Evolutionary conservation across 2,888 invertebrate species (phyloP).

Genomic region (Perizoma flavofasciatum): DNA sequence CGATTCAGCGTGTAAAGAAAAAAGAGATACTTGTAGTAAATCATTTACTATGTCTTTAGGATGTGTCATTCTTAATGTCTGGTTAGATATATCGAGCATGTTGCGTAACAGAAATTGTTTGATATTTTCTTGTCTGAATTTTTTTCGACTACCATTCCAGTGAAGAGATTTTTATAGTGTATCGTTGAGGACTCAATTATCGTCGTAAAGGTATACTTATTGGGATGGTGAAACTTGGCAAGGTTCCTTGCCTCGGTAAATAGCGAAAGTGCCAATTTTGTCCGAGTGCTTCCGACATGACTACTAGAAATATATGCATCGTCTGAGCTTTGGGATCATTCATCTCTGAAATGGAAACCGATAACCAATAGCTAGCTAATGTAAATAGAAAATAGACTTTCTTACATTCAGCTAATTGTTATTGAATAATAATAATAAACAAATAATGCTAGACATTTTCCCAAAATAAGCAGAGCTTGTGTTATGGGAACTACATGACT

Average conservation of each 20-base stretch:
- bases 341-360: slow-evolving; percentile 24
- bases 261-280: slow-evolving; percentile 39
- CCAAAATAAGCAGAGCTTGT: too few species aligned
- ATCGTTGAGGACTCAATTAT: slow-evolving; percentile 35
- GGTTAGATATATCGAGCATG: slow-evolving; percentile 49
- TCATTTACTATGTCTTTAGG: slow-evolving; percentile 65
- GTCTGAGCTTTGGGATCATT: slow-evolving; percentile 29
- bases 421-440: too few species aligned
- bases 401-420: slow-evolving; percentile 18
- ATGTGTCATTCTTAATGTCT: slow-evolving; percentile 56
- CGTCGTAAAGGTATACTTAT: slow-evolving; percentile 33
- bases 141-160: slow-evolving; percentile 47
- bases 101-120: slow-evolving; percentile 53
- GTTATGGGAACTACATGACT: too few species aligned
- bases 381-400: slow-evolving; percentile 12
- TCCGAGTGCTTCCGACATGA: slow-evolving; percentile 34
- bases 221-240: slow-evolving; percentile 37
- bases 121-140: slow-evolving; percentile 44
- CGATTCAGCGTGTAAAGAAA: slow-evolving; percentile 61
- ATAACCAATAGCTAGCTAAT: slow-evolving; percentile 5
- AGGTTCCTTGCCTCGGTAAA: slow-evolving; percentile 31
- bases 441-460: too few species aligned
- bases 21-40: slow-evolving; percentile 57
- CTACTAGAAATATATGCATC: slow-evolving; percentile 18
- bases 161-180: slow-evolving; percentile 49